Percentiles rank a stretch among this genome's conserved stretches.
Evolutionary conservation across 2,888 invertebrate species (phyloP).

Genomic region (Melieria crassipennis): DNA sequence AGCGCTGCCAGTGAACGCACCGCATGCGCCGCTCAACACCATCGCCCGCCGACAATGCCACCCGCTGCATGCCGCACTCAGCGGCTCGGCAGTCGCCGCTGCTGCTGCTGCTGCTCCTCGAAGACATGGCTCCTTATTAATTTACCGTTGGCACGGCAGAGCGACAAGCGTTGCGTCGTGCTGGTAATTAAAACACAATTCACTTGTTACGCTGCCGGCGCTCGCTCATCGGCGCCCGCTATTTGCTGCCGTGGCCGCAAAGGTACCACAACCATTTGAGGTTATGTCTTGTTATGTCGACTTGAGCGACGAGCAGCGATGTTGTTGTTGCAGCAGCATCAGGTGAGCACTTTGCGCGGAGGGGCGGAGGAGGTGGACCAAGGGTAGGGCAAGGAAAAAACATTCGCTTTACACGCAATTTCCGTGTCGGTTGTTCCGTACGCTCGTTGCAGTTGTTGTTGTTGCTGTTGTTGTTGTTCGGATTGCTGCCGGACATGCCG

Average conservation of each 20-base stretch:
- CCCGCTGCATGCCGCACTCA: not conserved
- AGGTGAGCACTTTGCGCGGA: slow-evolving; percentile 24
- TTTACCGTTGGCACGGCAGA: not conserved
- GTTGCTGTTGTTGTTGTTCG: not conserved
- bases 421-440: slow-evolving; percentile 1
- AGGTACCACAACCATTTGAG: slow-evolving; percentile 10
- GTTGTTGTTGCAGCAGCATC: slow-evolving; percentile 11
- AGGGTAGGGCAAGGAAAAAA: not conserved
- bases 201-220: slow-evolving; percentile 28
- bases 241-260: not conserved
- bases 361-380: not conserved
- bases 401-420: slow-evolving; percentile 26
- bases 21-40: not conserved
- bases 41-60: not conserved
- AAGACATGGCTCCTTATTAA: slow-evolving; percentile 3
- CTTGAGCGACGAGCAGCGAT: not conserved
- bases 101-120: not conserved
- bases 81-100: not conserved
- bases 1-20: not conserved
- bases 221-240: slow-evolving; percentile 20
- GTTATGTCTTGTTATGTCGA: slow-evolving; percentile 4
- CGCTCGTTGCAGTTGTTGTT: not conserved
- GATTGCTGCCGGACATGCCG: not conserved
- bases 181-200: slow-evolving; percentile 34
- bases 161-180: not conserved